phyloP scores from a whole-genome alignment of 2,797 vertebrate species.

The Buphagus erythrorhynchus region DNA sequence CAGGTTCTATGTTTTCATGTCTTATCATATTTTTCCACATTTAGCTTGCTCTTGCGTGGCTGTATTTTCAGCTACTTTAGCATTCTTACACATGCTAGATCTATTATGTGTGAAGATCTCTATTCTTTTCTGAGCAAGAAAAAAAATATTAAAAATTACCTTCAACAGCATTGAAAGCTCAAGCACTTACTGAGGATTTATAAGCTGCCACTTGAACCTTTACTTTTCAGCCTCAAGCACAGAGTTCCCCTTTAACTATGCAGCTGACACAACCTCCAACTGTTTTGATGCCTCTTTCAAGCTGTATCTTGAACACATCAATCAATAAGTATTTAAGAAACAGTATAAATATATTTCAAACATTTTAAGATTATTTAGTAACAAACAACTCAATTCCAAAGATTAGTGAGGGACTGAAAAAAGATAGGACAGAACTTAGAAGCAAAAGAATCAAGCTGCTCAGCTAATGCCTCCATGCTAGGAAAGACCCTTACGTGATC shows the following conservation, averaged over 20 bases:
- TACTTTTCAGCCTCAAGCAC: neutral
- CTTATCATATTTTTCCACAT: neutral
- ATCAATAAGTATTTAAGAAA: neutral
- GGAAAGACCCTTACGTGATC: neutral
- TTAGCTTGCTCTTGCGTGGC: neutral
- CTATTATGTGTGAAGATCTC: neutral
- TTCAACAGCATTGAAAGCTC: neutral
- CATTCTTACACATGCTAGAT: fast-evolving
- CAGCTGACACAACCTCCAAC: neutral
- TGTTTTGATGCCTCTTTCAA: neutral
- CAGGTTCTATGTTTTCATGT: neutral
- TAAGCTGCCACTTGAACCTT: neutral
- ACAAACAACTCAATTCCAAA: neutral
- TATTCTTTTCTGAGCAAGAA: neutral
- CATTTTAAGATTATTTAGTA: neutral
- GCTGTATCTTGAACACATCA: neutral
- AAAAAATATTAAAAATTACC: neutral
- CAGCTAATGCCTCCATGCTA: neutral
- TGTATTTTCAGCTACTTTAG: neutral
- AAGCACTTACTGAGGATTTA: neutral
- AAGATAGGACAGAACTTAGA: fast-evolving
- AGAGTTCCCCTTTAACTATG: neutral
- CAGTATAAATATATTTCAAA: neutral
- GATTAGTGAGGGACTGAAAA: neutral
- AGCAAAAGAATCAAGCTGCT: neutral